A percentile compares a stretch with the other conserved stretches of the same genome.
These are phyloP conservation scores for Motacilla tschutschensis DNA, from an alignment of 2,113 vertebrate species.

Conservation along the genomic window DNA sequence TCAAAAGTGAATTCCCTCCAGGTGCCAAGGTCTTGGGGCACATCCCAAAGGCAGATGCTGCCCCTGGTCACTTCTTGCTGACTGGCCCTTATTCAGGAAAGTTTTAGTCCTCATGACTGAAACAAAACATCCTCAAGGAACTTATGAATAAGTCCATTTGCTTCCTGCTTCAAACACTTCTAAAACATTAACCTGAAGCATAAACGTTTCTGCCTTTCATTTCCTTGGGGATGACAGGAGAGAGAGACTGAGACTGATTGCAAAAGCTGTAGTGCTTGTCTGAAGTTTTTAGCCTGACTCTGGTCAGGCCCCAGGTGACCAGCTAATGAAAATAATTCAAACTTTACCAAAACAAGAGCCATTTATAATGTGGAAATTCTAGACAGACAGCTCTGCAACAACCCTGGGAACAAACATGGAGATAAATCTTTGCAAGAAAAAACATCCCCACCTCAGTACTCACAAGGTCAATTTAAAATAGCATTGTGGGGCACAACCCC, in stretches of 20 bases:
- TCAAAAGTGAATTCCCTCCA: not conserved
- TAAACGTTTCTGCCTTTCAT: conserved; percentile 71
- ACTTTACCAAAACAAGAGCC: conserved; percentile 75
- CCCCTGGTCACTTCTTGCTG: not conserved
- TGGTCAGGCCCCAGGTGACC: conserved; percentile 74
- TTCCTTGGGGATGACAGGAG: conserved; percentile 69
- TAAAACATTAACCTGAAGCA: conserved; percentile 68
- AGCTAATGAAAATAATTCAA: conserved; percentile 82
- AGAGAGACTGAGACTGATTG: conserved; percentile 65
- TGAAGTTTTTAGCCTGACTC: conserved; percentile 71
- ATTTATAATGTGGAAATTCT: conserved; percentile 77
- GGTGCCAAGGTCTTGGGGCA: not conserved
- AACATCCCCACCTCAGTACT: not conserved
- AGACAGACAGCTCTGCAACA: conserved; percentile 70
- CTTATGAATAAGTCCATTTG: conserved; percentile 65
- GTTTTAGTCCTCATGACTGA: conserved; percentile 1
- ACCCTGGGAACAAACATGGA: conserved; percentile 64
- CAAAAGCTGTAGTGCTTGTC: conserved; percentile 73
- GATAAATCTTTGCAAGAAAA: conserved; percentile 62
- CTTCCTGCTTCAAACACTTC: conserved; percentile 61
- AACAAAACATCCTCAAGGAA: conserved; percentile 60
- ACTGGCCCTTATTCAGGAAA: conserved; percentile 13
- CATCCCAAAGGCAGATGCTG: not conserved
- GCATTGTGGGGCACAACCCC: not conserved
- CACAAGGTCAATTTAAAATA: conserved; percentile 46